These are phyloP conservation scores for Lycocorax pyrrhopterus DNA, from an alignment of 2,113 vertebrate species.

Conservation along the genomic window DNA sequence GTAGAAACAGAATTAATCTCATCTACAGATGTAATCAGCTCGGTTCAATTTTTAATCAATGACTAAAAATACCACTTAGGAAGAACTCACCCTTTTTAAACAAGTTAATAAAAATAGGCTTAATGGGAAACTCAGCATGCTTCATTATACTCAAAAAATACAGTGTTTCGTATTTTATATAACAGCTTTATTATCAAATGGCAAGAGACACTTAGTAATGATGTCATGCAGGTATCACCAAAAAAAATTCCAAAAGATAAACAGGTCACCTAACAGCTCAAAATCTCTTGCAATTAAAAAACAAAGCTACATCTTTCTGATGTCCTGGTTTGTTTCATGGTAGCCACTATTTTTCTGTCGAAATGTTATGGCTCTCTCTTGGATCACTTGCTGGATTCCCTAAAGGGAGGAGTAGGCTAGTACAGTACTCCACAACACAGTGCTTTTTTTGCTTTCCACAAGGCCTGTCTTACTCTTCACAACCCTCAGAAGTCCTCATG, in stretches of 20 bases:
- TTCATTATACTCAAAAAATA: background rate
- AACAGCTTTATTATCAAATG: constrained; percentile 58
- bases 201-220: background rate
- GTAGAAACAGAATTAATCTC: background rate
- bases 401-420: background rate
- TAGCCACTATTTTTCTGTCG: background rate
- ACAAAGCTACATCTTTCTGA: background rate
- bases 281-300: background rate
- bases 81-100: background rate
- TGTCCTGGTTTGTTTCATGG: background rate
- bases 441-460: background rate
- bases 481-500: background rate
- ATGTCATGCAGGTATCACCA: background rate
- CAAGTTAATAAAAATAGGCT: background rate
- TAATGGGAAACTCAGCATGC: background rate
- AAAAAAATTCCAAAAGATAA: background rate
- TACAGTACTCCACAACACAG: background rate
- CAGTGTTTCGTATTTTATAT: background rate
- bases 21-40: background rate
- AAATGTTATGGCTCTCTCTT: background rate
- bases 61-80: background rate
- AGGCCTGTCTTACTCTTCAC: background rate
- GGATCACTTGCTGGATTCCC: background rate
- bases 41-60: background rate
- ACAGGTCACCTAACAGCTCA: background rate